Percentiles rank a stretch among this genome's conserved stretches.
Evolutionary conservation across 2,888 invertebrate genomes (phyloP).

Genomic region (Nomada ruficornis): DNA sequence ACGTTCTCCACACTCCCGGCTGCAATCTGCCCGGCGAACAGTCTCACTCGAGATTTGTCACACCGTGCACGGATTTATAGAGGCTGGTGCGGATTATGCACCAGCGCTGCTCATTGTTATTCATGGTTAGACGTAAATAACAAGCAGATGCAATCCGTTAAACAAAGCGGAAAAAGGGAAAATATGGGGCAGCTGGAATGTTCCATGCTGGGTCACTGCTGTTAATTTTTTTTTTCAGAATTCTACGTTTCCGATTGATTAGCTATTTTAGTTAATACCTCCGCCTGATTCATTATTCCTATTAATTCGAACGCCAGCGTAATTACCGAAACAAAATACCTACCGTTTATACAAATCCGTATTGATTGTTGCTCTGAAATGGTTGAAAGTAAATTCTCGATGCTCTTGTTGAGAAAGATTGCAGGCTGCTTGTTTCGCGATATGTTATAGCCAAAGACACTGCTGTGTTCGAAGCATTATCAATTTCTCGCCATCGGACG

Average conservation of each 20-base stretch:
- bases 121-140: slow-evolving; percentile 75
- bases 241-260: neutral
- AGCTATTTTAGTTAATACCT: no score
- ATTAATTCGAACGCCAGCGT: no score
- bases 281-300: no score
- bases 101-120: slow-evolving; percentile 73
- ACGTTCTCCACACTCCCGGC: neutral
- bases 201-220: slow-evolving; percentile 53
- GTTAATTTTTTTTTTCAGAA: neutral
- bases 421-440: neutral
- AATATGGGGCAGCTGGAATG: slow-evolving; percentile 58
- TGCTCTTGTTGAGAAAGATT: neutral
- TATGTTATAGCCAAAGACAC: neutral
- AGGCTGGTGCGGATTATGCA: slow-evolving; percentile 43
- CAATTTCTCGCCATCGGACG: slow-evolving; percentile 8
- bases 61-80: slow-evolving; percentile 70
- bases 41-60: slow-evolving; percentile 68
- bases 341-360: no score
- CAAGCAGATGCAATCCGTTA: slow-evolving; percentile 66
- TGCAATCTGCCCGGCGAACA: slow-evolving; percentile 9
- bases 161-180: slow-evolving; percentile 69
- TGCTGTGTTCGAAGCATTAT: neutral
- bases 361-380: no score
- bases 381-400: no score
- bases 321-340: no score